phyloP scores from a whole-genome alignment of 1,140 invertebrate species.

The Bombus pyrosoma region DNA sequence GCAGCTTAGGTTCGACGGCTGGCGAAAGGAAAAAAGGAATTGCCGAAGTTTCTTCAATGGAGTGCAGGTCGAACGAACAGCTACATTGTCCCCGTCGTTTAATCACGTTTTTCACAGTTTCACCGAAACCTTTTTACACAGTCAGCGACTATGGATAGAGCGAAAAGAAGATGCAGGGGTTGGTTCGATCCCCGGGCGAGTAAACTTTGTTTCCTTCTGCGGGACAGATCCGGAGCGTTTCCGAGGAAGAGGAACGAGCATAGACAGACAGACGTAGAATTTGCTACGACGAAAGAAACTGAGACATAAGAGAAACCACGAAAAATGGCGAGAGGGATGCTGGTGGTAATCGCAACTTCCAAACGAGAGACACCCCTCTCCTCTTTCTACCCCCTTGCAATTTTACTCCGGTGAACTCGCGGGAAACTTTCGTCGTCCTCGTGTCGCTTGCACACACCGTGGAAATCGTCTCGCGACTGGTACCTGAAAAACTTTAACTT shows the following conservation, averaged over 20 bases:
- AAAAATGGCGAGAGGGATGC: constrained; percentile 12
- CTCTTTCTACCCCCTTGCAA: constrained; percentile 32
- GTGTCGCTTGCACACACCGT: constrained; percentile 5
- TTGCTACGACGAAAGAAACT: not conserved
- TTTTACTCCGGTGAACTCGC: constrained; percentile 45
- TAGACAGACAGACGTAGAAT: not conserved
- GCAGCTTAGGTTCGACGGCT: not conserved
- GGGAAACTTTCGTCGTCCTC: constrained; percentile 54
- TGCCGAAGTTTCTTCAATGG: constrained; percentile 49
- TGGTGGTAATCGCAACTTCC: constrained; percentile 56
- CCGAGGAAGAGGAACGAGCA: not conserved
- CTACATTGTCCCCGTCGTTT: constrained; percentile 60
- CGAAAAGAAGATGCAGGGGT: not conserved
- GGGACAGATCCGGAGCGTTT: not conserved
- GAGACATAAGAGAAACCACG: constrained; percentile 10
- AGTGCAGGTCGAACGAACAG: constrained; percentile 43
- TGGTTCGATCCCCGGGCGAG: constrained; percentile 28
- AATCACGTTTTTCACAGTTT: constrained; percentile 64
- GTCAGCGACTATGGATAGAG: not conserved
- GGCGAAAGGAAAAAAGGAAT: constrained; percentile 24
- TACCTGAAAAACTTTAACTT: constrained; percentile 14
- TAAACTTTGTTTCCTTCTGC: constrained; percentile 58
- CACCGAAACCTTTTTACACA: constrained; percentile 58
- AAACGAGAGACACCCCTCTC: constrained; percentile 54
- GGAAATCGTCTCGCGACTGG: constrained; percentile 25